These are phyloP conservation scores for Ceyx melanurus DNA, from an alignment of 2,113 vertebrate genomes.

Conservation along the genomic window DNA sequence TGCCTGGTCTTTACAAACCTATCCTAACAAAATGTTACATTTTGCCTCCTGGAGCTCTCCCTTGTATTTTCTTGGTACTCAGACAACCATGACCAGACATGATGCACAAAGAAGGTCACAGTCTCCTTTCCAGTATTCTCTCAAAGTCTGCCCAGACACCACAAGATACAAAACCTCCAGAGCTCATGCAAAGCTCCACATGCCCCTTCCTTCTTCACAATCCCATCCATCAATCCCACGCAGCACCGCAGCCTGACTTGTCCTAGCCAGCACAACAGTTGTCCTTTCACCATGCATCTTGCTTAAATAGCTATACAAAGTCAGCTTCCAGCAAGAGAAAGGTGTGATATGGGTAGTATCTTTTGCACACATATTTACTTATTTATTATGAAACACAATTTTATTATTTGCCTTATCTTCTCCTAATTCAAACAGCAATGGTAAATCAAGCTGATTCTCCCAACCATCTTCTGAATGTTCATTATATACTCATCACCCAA, in stretches of 20 bases:
- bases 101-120: not conserved
- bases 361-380: not conserved
- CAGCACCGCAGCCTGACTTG: not conserved
- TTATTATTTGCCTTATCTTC: not conserved
- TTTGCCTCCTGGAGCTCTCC: not conserved
- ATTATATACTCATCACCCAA: not conserved
- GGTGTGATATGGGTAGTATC: not conserved
- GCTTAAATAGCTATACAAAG: not conserved
- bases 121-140: not conserved
- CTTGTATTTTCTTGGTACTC: not conserved
- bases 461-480: not conserved
- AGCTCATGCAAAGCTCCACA: not conserved
- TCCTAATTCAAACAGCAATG: constrained; percentile 31
- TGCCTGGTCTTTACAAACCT: not conserved
- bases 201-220: not conserved
- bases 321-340: not conserved
- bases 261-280: not conserved
- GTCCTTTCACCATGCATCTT: not conserved
- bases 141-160: not conserved
- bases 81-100: not conserved
- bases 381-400: not conserved
- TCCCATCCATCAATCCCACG: not conserved
- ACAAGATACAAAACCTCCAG: not conserved
- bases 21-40: not conserved
- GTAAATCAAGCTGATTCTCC: not conserved